Evolutionary conservation across 2,888 invertebrate genomes (phyloP).

Genomic region (Caenorhabditis macrosperma): DNA sequence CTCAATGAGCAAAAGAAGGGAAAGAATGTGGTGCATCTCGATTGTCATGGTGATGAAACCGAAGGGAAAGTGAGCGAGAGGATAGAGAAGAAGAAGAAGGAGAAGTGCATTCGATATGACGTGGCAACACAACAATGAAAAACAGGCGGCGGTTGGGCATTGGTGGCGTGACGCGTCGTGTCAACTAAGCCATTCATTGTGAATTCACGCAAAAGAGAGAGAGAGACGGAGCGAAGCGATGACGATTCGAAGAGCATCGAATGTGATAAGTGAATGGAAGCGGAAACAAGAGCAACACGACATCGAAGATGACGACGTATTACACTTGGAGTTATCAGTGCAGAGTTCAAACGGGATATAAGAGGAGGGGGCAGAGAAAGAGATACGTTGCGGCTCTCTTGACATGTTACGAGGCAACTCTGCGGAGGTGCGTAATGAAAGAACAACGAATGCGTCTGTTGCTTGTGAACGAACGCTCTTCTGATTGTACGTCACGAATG

Average conservation of each 20-base stretch:
- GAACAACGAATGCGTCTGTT: no score
- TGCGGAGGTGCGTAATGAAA: no score
- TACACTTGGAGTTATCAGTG: background rate
- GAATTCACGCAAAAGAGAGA: conserved; percentile 13
- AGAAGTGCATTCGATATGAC: background rate
- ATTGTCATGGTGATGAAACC: conserved; percentile 26
- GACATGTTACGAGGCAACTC: no score
- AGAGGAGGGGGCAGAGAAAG: conserved; percentile 13
- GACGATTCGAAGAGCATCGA: background rate
- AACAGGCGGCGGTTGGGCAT: background rate
- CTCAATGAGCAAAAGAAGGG: background rate
- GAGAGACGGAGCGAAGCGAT: background rate
- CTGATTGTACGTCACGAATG: conserved; percentile 3
- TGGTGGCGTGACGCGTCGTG: background rate
- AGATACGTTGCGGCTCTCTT: background rate
- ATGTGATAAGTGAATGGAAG: background rate
- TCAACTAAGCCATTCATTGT: conserved; percentile 29
- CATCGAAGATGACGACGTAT: background rate
- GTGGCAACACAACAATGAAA: background rate
- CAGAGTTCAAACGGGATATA: conserved; percentile 13
- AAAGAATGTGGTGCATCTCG: background rate
- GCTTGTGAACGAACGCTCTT: no score
- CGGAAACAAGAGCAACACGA: background rate
- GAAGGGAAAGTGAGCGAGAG: background rate
- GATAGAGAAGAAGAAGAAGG: background rate